Evolutionary conservation across 2,797 vertebrate genomes (phyloP), one percentile per base, ranked within the genome.

Genomic region (Sebastolobus altivelis): DNA sequence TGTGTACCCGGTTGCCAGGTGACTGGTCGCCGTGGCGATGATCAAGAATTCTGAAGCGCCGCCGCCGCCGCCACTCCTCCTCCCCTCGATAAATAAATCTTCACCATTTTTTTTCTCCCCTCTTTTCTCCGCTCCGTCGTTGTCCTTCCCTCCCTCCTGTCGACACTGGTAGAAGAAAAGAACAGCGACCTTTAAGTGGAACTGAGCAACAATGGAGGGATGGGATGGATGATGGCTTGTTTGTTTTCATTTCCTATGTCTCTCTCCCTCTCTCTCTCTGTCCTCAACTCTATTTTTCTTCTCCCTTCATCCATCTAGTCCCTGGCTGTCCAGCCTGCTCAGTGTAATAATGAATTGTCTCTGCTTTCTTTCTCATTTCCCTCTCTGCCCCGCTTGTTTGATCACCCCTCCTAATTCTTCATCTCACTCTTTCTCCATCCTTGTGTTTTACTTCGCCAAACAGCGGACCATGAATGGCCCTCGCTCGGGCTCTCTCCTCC

Each of bases 1-100:
- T 96, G 96, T 96, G 94, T 95, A 95, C 91, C 92, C 91, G 86
- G 96, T 96, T 96, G 95, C 96, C 94, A 95, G 94, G 96, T 95
- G 95, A 96, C 95, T 87, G 83, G 94, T 95, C 90, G 89, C 93
- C 65, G 90, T 94, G 93, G 94, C 89, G 80, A 94, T 94, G 94
- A 96, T 95, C 89, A 94, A 95, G 93, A 95, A 93, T 94, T 90
- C 91, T 92, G 79, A 89, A 93, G 90, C 85, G 72, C 86, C 43
- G 31, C 61, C 37, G 59, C 66, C 9, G 12, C 72, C 3, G 82
- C 92, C 59, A 63, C 77, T 81, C 82, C 81, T 84, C 82, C 77
- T 84, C 76, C 59, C 52, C 87, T 84, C 25, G 55, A 88, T 85
- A 94, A 92, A 95, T 94, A 94, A 94, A 96, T 95, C 93, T 93